Evolutionary conservation across 2,113 vertebrate genomes (phyloP), one percentile per base, ranked within the genome.

Genomic region (Ctenomys sociabilis): DNA sequence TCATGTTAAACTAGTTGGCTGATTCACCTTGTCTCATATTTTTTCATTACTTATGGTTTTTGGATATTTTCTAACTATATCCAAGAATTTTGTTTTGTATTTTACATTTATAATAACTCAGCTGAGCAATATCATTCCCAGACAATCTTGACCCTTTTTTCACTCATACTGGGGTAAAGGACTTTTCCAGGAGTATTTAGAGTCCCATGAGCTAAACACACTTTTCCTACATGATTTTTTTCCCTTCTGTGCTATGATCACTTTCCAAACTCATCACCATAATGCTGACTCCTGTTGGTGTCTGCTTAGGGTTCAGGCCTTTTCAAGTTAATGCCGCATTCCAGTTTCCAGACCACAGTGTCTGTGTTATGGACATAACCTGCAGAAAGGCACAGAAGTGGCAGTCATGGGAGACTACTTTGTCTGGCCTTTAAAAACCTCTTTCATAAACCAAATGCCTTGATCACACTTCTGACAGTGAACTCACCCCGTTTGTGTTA

Each of bases 31-130:
- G 22, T 89, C 40, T 75, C 57, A 43, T 37, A 30, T 78, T 81
- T 93, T 92, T 78, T 77, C 26, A 82, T 77, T 63, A 12, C 77
- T 82, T 96, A 10, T 2, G 83, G 24, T 45, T 37, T 87, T 80
- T 43, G 19, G 32, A 7, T 88, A 43, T 91, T 93, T 97, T 93
- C 75, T 85, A 83, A 68, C 85, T 37, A 85, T 16, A 66, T 13
- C 0, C 24, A 43, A 70, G 57, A 19, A 19, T 90, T 88, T 77
- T 54, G 28, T 54, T 80, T 22, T 30, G 1, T 57, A 40, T 57
- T 86, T 73, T 73, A 66, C 45, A 52, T 57, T 45, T 63, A 90
- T 4, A 90, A 54, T 66, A 90, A 61, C 52, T 73, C n/a, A 24
- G 32, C 37, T n/a, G 45, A 54, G 7, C 7, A 28, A 0, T 54